A percentile compares a stretch with the other conserved stretches of the same genome.
Evolutionary conservation across 2,113 vertebrate species (phyloP).

Genomic region (Callorhinus ursinus): DNA sequence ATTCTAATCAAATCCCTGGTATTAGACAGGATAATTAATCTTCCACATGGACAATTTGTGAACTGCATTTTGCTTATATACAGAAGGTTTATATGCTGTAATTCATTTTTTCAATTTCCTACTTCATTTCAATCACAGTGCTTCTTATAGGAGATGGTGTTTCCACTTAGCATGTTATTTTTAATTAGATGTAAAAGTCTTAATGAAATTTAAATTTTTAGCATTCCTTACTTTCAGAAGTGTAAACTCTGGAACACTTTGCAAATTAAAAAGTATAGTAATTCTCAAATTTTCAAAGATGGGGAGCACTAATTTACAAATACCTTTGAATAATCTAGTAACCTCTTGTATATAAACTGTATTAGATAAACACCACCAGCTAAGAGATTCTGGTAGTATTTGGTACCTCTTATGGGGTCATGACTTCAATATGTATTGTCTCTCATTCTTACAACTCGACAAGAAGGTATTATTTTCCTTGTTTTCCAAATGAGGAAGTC

Average conservation of each 20-base stretch:
- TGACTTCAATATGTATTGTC: background rate
- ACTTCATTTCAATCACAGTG: constrained; percentile 50
- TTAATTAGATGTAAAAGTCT: constrained; percentile 79
- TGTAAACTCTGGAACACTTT: background rate
- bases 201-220: constrained; percentile 52
- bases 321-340: background rate
- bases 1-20: constrained; percentile 66
- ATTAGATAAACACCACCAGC: background rate
- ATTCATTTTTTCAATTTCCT: constrained; percentile 80
- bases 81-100: constrained; percentile 73
- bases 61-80: constrained; percentile 77
- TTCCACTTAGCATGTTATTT: constrained; percentile 78
- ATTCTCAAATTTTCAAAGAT: constrained; percentile 32
- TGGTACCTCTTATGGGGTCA: background rate
- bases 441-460: background rate
- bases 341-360: background rate
- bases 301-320: background rate
- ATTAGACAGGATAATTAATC: constrained; percentile 74
- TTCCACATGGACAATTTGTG: background rate
- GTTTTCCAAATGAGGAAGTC: constrained; percentile 4
- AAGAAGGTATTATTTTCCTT: background rate
- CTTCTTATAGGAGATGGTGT: constrained; percentile 35
- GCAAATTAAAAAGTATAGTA: background rate
- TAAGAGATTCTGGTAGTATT: background rate
- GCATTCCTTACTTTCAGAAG: constrained; percentile 9